Conservation (phyloP, 2,797 vertebrate genomes). For the Erethizon dorsatum region DNA sequence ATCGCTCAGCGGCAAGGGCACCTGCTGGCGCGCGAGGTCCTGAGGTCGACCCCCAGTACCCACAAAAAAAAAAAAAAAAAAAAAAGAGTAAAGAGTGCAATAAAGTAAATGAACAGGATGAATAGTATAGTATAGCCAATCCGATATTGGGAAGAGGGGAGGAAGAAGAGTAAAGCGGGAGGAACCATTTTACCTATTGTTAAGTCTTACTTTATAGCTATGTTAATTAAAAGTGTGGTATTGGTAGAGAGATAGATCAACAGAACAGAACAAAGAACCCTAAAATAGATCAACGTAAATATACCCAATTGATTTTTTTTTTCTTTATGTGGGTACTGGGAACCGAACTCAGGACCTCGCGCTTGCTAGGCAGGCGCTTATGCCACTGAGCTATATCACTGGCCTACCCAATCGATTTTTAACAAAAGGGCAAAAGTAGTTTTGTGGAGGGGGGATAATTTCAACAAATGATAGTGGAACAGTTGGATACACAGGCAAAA, state of each 20-base stretch:
- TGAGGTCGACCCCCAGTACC: no score
- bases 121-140: slow-evolving; percentile 32
- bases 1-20: no score
- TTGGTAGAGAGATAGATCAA: not conserved
- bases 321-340: no score
- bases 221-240: not conserved
- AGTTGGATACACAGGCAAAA: not conserved
- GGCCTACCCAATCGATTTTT: slow-evolving; percentile 42
- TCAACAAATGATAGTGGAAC: slow-evolving; percentile 4
- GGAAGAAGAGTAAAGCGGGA: not conserved
- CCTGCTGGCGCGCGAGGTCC: no score
- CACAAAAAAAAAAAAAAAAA: not conserved
- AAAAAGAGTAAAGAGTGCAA: not conserved
- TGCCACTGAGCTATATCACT: no score
- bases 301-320: not conserved
- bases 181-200: not conserved
- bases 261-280: slow-evolving; percentile 37
- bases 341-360: no score
- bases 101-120: slow-evolving; percentile 38
- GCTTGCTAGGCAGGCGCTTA: no score
- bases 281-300: slow-evolving; percentile 1
- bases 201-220: not conserved
- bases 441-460: not conserved
- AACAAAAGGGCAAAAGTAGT: slow-evolving; percentile 34
- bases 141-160: not conserved